Percentiles rank a stretch among this genome's conserved stretches.
Conservation (phyloP, 2,113 vertebrate genomes). For the Cyanoderma ruficeps region DNA sequence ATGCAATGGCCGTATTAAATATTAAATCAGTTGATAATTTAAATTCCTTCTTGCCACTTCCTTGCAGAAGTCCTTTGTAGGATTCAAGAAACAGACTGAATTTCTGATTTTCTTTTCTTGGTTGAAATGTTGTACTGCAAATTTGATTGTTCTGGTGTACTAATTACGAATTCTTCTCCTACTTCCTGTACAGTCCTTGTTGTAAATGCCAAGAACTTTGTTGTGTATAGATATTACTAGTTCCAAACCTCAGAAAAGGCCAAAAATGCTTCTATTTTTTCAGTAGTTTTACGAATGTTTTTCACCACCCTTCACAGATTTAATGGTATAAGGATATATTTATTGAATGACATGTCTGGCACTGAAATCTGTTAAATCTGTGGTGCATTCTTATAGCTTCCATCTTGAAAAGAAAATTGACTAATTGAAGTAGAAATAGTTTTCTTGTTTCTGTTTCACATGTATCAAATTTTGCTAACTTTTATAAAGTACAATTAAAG, state of each 20-base stretch:
- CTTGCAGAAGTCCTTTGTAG: neutral
- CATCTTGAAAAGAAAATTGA: neutral
- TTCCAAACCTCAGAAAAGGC: neutral
- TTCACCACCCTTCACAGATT: slow-evolving; percentile 9
- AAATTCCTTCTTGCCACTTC: neutral
- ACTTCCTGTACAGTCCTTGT: neutral
- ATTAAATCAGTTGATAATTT: neutral
- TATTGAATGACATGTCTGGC: neutral
- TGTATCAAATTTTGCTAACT: slow-evolving; percentile 48
- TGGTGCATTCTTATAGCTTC: neutral
- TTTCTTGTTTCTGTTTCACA: slow-evolving; percentile 32
- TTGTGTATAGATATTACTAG: neutral
- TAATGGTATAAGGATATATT: slow-evolving; percentile 19
- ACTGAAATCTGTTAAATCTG: neutral
- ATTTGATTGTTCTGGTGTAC: neutral
- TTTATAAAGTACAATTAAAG: slow-evolving; percentile 18
- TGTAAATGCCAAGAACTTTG: neutral
- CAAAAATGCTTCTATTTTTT: slow-evolving; percentile 38
- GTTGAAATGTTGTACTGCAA: neutral
- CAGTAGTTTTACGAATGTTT: slow-evolving; percentile 39
- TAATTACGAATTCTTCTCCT: neutral
- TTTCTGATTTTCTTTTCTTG: neutral
- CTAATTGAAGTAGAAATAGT: slow-evolving; percentile 16
- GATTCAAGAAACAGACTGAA: neutral
- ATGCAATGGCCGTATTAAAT: neutral